A percentile compares a stretch with the other conserved stretches of the same genome.
Evolutionary conservation across 1,140 invertebrate genomes (phyloP).

Genomic region (Caenorhabditis elegans): DNA sequence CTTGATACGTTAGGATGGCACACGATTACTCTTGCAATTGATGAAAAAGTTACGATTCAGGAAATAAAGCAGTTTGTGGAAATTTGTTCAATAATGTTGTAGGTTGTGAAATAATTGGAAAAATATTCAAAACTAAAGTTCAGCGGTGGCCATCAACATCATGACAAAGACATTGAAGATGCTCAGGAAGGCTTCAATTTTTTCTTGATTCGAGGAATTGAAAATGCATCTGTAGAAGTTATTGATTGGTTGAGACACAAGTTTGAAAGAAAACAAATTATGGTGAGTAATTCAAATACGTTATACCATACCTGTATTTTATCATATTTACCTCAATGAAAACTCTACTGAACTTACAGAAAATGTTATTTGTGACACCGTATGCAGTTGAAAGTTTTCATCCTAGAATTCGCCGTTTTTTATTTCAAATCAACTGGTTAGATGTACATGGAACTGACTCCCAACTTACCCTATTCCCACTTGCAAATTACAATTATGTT

Average conservation of each 20-base stretch:
- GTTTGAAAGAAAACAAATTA: not conserved
- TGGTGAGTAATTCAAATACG: not conserved
- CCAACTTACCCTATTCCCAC: not conserved
- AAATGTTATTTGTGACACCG: not conserved
- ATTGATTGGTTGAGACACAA: not conserved
- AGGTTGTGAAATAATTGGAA: too few species aligned
- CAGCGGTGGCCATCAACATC: not conserved
- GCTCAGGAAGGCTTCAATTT: not conserved
- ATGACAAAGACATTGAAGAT: not conserved
- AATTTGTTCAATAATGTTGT: conserved; percentile 7
- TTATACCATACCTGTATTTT: too few species aligned
- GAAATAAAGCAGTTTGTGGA: not conserved
- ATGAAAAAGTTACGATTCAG: not conserved
- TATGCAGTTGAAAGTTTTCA: not conserved
- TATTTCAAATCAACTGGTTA: conserved; percentile 6
- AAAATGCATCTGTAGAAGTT: not conserved
- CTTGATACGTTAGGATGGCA: not conserved
- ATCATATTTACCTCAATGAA: too few species aligned
- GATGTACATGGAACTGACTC: not conserved
- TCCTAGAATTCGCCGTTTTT: not conserved
- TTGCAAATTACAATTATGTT: not conserved
- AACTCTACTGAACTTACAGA: not conserved
- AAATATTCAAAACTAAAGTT: too few species aligned
- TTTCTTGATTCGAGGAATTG: not conserved
- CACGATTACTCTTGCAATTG: not conserved